Conservation (phyloP, 2,888 invertebrate species). For the Acrobasis suavella region DNA sequence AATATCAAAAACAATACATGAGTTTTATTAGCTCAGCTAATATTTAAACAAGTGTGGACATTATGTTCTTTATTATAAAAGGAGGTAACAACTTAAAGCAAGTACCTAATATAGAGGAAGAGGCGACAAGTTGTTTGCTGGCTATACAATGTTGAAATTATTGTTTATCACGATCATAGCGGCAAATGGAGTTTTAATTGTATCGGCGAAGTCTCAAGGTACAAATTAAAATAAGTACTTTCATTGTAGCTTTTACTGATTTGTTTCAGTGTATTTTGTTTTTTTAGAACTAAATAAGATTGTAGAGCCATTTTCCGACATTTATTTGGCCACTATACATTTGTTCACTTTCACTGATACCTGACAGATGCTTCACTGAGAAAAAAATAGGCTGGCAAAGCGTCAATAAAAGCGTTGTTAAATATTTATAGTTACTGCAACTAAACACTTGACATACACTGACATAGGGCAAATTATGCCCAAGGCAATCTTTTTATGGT, state of each 20-base stretch:
- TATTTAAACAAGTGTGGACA: slow-evolving; percentile 14
- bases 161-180: neutral
- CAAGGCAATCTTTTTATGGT: too few species aligned
- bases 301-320: too few species aligned
- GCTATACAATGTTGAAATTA: slow-evolving; percentile 10
- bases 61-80: neutral
- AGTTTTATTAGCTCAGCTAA: neutral
- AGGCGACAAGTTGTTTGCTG: neutral
- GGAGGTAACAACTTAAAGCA: neutral
- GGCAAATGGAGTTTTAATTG: neutral
- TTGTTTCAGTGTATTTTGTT: too few species aligned
- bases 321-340: too few species aligned
- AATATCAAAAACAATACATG: neutral
- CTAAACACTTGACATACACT: too few species aligned
- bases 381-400: too few species aligned
- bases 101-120: neutral
- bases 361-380: too few species aligned
- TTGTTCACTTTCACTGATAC: too few species aligned
- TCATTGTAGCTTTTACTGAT: too few species aligned
- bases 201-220: neutral
- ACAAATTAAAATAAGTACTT: neutral
- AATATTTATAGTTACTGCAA: too few species aligned
- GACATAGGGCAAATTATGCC: too few species aligned
- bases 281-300: neutral
- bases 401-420: too few species aligned